phyloP scores from a whole-genome alignment of 1,140 invertebrate genomes.

The Diorhabda sublineata region DNA sequence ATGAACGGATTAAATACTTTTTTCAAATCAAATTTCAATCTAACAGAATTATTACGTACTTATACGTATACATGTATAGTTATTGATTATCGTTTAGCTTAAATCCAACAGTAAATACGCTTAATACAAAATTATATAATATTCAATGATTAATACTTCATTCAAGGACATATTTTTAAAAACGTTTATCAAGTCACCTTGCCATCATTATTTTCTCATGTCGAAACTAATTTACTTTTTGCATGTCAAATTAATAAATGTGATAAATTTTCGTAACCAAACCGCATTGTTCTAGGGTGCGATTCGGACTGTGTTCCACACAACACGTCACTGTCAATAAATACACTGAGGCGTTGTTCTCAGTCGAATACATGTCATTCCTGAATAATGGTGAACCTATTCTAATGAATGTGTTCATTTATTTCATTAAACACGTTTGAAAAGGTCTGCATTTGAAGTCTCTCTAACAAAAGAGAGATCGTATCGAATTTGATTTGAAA shows the following conservation, averaged over 20 bases:
- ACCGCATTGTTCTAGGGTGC: slow-evolving; percentile 1
- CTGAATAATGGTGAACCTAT: slow-evolving; percentile 2
- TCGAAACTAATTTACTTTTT: no score
- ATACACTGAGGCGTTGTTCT: slow-evolving; percentile 1
- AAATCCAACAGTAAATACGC: no score
- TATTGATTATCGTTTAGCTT: no score
- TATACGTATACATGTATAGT: no score
- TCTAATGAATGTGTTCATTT: slow-evolving; percentile 2
- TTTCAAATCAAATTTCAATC: no score
- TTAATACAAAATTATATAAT: no score
- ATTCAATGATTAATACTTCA: no score
- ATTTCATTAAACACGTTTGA: slow-evolving; percentile 3
- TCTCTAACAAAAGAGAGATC: neutral
- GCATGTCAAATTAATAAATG: neutral
- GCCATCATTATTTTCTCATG: no score
- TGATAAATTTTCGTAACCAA: neutral
- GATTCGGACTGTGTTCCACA: neutral
- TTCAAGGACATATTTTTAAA: no score
- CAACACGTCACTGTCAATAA: slow-evolving; percentile 1
- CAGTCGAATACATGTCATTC: neutral
- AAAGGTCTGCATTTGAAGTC: slow-evolving; percentile 1
- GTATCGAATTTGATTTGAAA: neutral
- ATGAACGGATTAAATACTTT: no score
- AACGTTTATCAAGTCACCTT: no score
- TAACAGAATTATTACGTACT: no score